phyloP scores from a whole-genome alignment of 1,140 invertebrate species.

The Scaptomyza montana region DNA sequence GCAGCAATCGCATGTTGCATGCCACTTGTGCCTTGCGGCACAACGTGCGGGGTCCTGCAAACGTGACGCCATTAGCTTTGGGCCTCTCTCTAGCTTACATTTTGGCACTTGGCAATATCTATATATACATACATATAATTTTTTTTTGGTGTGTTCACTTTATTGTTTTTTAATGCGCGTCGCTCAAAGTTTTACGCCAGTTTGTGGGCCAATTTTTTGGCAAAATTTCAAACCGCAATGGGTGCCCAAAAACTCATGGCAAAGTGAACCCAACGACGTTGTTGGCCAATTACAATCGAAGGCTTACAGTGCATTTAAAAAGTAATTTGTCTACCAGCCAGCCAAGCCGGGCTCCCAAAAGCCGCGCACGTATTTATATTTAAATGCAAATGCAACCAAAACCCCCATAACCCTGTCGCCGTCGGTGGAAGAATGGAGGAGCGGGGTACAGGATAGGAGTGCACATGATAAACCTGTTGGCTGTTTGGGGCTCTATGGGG shows the following conservation, averaged over 20 bases:
- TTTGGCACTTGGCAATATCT: constrained; percentile 48
- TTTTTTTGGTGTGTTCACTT: constrained; percentile 46
- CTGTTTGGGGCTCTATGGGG: constrained; percentile 20
- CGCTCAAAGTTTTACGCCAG: constrained; percentile 49
- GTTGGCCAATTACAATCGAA: constrained; percentile 76
- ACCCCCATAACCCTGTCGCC: constrained; percentile 31
- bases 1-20: constrained; percentile 83
- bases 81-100: constrained; percentile 45
- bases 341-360: constrained; percentile 62
- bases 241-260: neutral
- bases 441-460: constrained; percentile 3
- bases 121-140: constrained; percentile 16
- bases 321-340: constrained; percentile 81
- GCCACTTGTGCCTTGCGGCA: constrained; percentile 73
- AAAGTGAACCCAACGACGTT: constrained; percentile 11
- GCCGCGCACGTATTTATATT: constrained; percentile 80
- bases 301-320: constrained; percentile 83
- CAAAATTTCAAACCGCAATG: constrained; percentile 71
- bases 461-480: constrained; percentile 56
- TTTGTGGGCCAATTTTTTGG: constrained; percentile 51
- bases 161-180: constrained; percentile 79
- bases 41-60: constrained; percentile 41
- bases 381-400: constrained; percentile 70
- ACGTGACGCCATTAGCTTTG: constrained; percentile 76
- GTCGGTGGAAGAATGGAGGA: neutral